Evolutionary conservation across 2,888 invertebrate genomes (phyloP).

Genomic region (Cantharis lateralis): DNA sequence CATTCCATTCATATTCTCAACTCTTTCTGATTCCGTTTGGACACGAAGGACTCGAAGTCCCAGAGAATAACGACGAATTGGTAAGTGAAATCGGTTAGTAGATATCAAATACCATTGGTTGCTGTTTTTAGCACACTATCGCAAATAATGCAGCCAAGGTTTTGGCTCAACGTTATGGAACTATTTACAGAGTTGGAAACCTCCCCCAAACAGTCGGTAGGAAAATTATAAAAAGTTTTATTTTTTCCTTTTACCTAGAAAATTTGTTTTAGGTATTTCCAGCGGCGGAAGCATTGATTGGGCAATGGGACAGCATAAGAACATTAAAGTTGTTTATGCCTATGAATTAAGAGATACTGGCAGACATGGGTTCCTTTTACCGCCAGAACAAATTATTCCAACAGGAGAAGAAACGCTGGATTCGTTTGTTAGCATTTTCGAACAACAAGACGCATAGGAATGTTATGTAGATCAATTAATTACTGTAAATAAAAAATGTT

Average conservation of each 20-base stretch:
- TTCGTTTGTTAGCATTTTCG: constrained; percentile 58
- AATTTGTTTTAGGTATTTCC: constrained; percentile 58
- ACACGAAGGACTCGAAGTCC: not conserved
- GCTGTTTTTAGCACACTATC: constrained; percentile 45
- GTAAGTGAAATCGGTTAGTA: not conserved
- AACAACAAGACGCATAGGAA: constrained; percentile 41
- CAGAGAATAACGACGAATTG: not conserved
- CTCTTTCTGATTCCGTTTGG: constrained; percentile 65
- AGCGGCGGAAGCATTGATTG: constrained; percentile 72
- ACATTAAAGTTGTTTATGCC: constrained; percentile 66
- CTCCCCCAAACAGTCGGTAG: constrained; percentile 58
- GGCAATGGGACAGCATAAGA: constrained; percentile 65
- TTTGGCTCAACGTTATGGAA: constrained; percentile 53
- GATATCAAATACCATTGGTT: not conserved
- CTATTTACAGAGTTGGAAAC: constrained; percentile 54
- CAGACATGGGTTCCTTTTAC: constrained; percentile 68
- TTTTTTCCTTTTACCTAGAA: not conserved
- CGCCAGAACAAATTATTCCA: constrained; percentile 67
- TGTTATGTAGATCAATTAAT: not conserved
- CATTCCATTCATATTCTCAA: constrained; percentile 74
- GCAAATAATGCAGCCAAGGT: constrained; percentile 48
- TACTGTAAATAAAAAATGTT: no score
- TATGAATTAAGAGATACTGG: constrained; percentile 69
- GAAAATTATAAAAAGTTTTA: constrained; percentile 50
- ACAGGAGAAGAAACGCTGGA: constrained; percentile 68